phyloP scores from a whole-genome alignment of 2,113 vertebrate genomes.

The Vanacampus margaritifer region DNA sequence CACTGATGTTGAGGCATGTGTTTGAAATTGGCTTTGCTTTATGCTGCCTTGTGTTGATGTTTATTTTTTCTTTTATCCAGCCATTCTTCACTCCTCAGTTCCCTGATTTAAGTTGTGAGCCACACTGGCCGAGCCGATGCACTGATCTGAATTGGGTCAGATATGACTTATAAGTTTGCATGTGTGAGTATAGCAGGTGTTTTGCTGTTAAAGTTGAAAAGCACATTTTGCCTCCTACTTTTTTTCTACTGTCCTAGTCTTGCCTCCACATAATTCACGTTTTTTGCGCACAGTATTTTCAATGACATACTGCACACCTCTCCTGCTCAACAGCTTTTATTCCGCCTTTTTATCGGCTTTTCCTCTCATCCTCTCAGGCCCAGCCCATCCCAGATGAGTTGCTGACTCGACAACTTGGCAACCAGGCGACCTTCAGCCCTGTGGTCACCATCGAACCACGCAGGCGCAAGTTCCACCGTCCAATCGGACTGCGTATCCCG shows the following conservation, averaged over 20 bases:
- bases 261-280: not conserved
- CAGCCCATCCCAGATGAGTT: constrained; percentile 93
- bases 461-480: constrained; percentile 93
- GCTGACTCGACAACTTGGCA: constrained; percentile 91
- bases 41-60: constrained; percentile 49
- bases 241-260: not conserved
- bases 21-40: constrained; percentile 30
- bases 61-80: constrained; percentile 59
- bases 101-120: constrained; percentile 66
- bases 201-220: constrained; percentile 25
- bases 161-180: constrained; percentile 62
- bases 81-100: constrained; percentile 63
- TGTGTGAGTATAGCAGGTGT: constrained; percentile 60
- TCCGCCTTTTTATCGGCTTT: not conserved
- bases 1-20: constrained; percentile 35
- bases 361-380: constrained; percentile 72
- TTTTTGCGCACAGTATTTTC: not conserved
- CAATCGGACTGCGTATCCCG: constrained; percentile 90
- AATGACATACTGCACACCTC: not conserved
- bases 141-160: constrained; percentile 59
- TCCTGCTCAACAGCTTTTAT: constrained; percentile 7
- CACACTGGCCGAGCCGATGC: constrained; percentile 55
- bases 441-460: constrained; percentile 94
- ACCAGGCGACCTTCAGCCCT: constrained; percentile 97
- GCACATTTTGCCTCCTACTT: constrained; percentile 1